Evolutionary conservation across 2,113 vertebrate species (phyloP), one percentile per base, ranked within the genome.

Genomic region (Dinomys branickii): DNA sequence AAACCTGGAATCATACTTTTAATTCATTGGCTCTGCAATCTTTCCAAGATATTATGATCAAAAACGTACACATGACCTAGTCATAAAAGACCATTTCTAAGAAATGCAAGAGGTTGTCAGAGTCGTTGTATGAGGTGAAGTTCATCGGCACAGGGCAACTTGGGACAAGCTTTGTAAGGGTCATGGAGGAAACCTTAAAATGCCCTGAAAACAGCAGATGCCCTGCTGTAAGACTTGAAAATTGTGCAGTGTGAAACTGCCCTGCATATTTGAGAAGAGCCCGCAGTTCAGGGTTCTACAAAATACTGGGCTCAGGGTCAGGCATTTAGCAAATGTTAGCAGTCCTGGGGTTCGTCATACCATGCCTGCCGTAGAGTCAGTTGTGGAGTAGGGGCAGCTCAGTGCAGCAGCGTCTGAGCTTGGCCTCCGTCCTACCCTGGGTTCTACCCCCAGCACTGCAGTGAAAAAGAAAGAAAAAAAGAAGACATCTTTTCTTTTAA

Each of bases 1-100:
- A 85, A 54, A 56, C 38, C 5, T 84, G 90, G 91, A 94, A 96
- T 97, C 94, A 20, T 96, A 91, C 91, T 97, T 97, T 98, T 89
- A 97, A 95, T 97, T 97, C 77, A 86, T 91, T 91, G 94, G 13
- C 86, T 98, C 96, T 98, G 91, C 67, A 65, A 3, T 90, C 65
- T 50, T 96, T 91, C 81, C 65, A 63, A 75, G 58, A 98, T 63
- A 73, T 59, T 95, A 69, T 71, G 96, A 41, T 0, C 71, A 96
- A 94, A 94, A 90, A 73, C 65, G 77, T 95, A 89, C 92, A 97
- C 92, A 84, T 96, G 95, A 85, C 80, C 61, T 77, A 83, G 93
- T 50, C 63, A 85, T 26, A 83, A 94, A 88, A 92, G 92, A 97
- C 35, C 47, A 71, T 88, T 94, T 95, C 58, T 96, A 67, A 56